phyloP scores from a whole-genome alignment of 1,140 invertebrate species.

The Pantala flavescens region DNA sequence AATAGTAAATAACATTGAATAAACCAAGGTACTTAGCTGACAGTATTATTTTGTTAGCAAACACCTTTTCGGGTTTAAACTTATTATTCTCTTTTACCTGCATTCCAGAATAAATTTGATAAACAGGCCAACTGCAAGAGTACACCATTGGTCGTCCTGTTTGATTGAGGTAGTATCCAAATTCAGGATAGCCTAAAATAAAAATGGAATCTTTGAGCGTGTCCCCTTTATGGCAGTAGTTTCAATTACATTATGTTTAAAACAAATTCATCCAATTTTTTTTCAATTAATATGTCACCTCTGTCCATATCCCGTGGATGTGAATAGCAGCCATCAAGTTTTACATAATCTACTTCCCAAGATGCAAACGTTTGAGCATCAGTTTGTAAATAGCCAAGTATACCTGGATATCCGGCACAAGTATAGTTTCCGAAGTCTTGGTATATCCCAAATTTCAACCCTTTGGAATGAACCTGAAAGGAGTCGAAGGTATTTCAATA shows the following conservation, averaged over 20 bases:
- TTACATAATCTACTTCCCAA: slow-evolving; percentile 84
- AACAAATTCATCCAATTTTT: too few species aligned
- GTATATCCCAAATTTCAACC: slow-evolving; percentile 81
- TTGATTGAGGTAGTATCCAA: slow-evolving; percentile 59
- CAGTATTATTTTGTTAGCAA: too few species aligned
- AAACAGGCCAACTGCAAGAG: slow-evolving; percentile 84
- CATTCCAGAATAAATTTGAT: slow-evolving; percentile 71
- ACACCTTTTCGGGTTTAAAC: too few species aligned
- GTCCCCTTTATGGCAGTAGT: too few species aligned
- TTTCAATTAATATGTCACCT: slow-evolving; percentile 30
- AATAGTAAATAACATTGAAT: too few species aligned
- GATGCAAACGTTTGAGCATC: slow-evolving; percentile 76
- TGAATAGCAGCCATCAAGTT: slow-evolving; percentile 78
- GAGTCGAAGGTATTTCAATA: slow-evolving; percentile 10
- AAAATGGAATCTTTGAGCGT: slow-evolving; percentile 16
- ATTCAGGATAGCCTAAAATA: slow-evolving; percentile 56
- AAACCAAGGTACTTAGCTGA: too few species aligned
- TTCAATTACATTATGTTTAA: too few species aligned
- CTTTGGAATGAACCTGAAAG: slow-evolving; percentile 60
- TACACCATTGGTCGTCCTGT: slow-evolving; percentile 76
- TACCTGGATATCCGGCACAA: slow-evolving; percentile 77
- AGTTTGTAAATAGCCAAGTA: slow-evolving; percentile 56
- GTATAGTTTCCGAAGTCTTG: slow-evolving; percentile 76
- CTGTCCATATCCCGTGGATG: slow-evolving; percentile 44
- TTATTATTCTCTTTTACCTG: slow-evolving; percentile 40